Base-by-base conservation (phyloP, 2,888 invertebrate genomes). In the Eugnorisma glareosa region DNA sequence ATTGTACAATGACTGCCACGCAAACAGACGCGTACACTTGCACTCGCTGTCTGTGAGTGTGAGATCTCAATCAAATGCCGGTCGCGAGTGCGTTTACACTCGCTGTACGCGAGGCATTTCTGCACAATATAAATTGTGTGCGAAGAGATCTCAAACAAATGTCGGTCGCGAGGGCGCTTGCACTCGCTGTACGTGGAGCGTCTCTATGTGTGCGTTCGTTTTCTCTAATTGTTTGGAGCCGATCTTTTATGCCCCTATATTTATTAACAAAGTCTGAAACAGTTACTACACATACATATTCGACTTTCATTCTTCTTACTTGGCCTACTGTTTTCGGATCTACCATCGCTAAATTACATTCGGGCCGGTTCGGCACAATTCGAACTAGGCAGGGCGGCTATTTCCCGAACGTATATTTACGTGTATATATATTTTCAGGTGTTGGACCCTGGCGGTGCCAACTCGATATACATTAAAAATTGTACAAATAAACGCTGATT, bases 1-100 rank as follows among this genome's bases (percentile, higher is more conserved):
- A 37, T 54, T 31, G 15, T 51, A 51, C 24, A 51, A 77, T 77
- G 77, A 43, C 43, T 40, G 8, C 0, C 40, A 40, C 40, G 11
- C 11, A 40, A 40, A 13, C 11, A 40, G 40, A 40, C 40, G 40
- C 11, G 40, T 40, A 40, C 37, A 37, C 4, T 37, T 37, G 40
- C 40, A 40, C 40, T 40, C 40, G 40, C 40, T 40, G 40, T 43
- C 13, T 7, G 43, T 43, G 43, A 13, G 43, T 15, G 43, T 4
- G 43, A 43, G 43, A 15, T 37, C 28, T 37, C 21, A 40, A 67
- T 40, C 37, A 0, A 40, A 28, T 31, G 10, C 51, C 28, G 18
- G 51, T 18, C 37, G 2, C 40, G 4, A n/a, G 40, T 8, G 51
- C 43, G n/a, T 35, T n/a, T 35, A 21, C 31, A n/a, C 21, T 59